phyloP scores from a whole-genome alignment of 2,888 invertebrate genomes.

The Drosophila peninsularis region DNA sequence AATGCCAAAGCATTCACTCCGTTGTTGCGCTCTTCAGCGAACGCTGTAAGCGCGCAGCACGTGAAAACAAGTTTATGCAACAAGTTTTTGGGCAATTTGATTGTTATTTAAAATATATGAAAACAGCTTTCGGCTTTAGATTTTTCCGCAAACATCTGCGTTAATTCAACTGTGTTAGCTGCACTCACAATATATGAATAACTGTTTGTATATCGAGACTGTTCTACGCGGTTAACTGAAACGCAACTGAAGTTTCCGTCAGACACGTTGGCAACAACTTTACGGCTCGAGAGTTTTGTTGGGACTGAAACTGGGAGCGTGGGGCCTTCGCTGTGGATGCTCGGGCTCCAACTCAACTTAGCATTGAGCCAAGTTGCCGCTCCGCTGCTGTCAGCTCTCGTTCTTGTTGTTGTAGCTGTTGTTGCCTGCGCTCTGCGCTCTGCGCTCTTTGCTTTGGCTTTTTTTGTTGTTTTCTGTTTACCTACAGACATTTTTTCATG shows the following conservation, averaged over 20 bases:
- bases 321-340: conserved; percentile 33
- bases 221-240: conserved; percentile 20
- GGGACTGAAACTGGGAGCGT: conserved; percentile 55
- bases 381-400: conserved; percentile 30
- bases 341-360: conserved; percentile 53
- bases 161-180: conserved; percentile 22
- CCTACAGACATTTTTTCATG: conserved; percentile 51
- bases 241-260: conserved; percentile 47
- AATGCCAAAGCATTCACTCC: conserved; percentile 30
- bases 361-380: conserved; percentile 41
- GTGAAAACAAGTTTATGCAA: conserved; percentile 76
- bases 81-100: conserved; percentile 45
- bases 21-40: conserved; percentile 43
- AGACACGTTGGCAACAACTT: conserved; percentile 60
- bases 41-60: conserved; percentile 45
- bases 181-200: conserved; percentile 48
- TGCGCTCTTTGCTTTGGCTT: conserved; percentile 19
- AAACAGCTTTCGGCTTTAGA: not conserved
- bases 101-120: conserved; percentile 20
- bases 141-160: not conserved
- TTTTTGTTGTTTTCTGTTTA: conserved; percentile 50
- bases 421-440: conserved; percentile 5
- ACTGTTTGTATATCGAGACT: not conserved
- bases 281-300: conserved; percentile 66
- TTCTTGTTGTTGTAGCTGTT: not conserved